Evolutionary conservation across 1,140 invertebrate species (phyloP).

Genomic region (Drosophila ercepeae): DNA sequence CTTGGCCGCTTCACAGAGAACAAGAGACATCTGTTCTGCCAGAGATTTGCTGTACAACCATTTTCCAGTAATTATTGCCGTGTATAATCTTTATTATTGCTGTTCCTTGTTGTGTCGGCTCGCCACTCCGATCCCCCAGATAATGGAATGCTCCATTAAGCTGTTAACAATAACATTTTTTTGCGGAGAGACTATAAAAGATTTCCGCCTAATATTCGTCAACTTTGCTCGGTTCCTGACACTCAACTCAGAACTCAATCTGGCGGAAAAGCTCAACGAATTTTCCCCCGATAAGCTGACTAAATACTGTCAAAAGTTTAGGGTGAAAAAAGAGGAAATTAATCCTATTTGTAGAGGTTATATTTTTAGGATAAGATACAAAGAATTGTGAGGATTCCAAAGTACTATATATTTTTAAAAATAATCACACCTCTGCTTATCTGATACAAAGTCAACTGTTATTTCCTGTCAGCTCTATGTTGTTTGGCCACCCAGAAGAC

Average conservation of each 20-base stretch:
- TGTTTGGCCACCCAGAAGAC: conserved; percentile 17
- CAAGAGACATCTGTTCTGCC: conserved; percentile 43
- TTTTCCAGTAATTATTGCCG: conserved; percentile 75
- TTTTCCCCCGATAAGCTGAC: conserved; percentile 27
- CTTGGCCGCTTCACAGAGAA: not conserved
- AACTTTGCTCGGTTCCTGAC: conserved; percentile 34
- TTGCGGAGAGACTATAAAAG: conserved; percentile 20
- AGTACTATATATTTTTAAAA: too few relatives aligned
- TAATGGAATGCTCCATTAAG: conserved; percentile 77
- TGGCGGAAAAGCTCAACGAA: conserved; percentile 20
- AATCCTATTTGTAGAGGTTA: not conserved
- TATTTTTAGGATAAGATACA: not conserved
- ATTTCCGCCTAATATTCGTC: conserved; percentile 39
- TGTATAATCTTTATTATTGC: conserved; percentile 81
- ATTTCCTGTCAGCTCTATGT: not conserved
- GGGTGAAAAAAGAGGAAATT: not conserved
- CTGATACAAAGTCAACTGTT: not conserved
- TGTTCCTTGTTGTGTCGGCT: conserved; percentile 50
- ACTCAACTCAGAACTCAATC: conserved; percentile 38
- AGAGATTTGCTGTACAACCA: conserved; percentile 47
- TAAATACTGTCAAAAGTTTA: conserved; percentile 13
- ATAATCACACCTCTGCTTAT: too few relatives aligned
- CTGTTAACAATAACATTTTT: conserved; percentile 77
- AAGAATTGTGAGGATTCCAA: too few relatives aligned
- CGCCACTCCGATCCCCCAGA: conserved; percentile 2